Evolutionary conservation across 2,797 vertebrate species (phyloP), one percentile per base, ranked within the genome.

Genomic region (Malacoraja senta): DNA sequence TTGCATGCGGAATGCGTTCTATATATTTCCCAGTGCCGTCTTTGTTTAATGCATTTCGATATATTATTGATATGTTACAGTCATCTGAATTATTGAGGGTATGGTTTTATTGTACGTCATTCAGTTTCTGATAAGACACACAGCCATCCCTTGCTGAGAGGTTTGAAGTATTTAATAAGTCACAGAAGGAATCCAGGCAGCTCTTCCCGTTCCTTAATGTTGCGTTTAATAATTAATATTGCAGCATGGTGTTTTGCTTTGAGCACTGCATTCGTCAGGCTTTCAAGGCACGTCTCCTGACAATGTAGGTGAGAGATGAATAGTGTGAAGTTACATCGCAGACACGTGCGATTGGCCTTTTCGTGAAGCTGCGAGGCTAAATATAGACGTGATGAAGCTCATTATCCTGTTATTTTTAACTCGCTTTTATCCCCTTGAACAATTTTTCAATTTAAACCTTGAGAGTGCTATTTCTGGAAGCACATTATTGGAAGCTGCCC

Each of bases 351-450:
- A 35, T 68, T 88, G 61, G 17, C 44, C 35, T 26, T 76, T 76
- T 92, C 72, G 53, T 76, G 58, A 74, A 53, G 72, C 90, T 76
- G 38, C 24, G 38, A 24, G 7, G 90, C 72, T 92, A 92, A 92
- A 92, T 92, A 76, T 92, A 92, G 90, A 92, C 44, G 12, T 3
- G 24, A 44, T 76, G 71, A 72, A 76, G 90, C 71, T 63, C 65
- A 92, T 72, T 92, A 72, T 92, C 71, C 72, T 12, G 38, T 76
- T 92, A 92, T 76, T 92, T 72, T 92, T 76, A 68, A 53, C 90
- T 92, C 2, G 21, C 38, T 53, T 74, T 58, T 92, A 53, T 53
- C 44, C 90, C 71, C 90, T 6, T 74, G 90, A 17, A 71, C 72
- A n/a, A n/a, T 76, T 76, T 92, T 76, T 38, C 71, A 53, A 53